Evolutionary conservation across 2,888 invertebrate genomes (phyloP).

Genomic region (Tenthredo distinguenda): DNA sequence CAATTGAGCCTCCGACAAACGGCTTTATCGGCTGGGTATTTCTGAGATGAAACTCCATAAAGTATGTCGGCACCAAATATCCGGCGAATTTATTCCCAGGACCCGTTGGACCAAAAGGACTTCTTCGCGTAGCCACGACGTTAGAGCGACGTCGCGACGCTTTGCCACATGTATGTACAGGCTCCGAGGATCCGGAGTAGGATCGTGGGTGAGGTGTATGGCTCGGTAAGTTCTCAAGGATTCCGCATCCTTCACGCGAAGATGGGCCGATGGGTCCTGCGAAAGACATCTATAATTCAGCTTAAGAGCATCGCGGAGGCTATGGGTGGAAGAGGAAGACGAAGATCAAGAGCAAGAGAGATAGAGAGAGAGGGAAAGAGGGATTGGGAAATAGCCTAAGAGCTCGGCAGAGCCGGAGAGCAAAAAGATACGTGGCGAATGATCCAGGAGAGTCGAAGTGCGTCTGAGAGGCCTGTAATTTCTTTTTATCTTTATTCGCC

Average conservation of each 20-base stretch:
- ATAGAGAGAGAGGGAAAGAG: conserved; percentile 44
- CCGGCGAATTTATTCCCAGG: conserved; percentile 43
- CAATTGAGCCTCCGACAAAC: conserved; percentile 52
- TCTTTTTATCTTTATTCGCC: conserved; percentile 68
- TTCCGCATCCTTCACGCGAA: conserved; percentile 51
- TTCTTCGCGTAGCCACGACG: neutral
- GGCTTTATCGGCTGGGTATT: conserved; percentile 48
- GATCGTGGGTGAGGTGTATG: neutral
- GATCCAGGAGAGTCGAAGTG: conserved; percentile 58
- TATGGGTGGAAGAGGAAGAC: neutral
- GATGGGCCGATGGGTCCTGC: conserved; percentile 57
- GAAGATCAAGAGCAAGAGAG: neutral
- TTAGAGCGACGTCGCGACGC: neutral
- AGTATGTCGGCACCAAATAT: conserved; percentile 51
- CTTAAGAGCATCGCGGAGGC: conserved; percentile 55
- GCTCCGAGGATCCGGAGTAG: neutral
- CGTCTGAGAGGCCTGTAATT: conserved; percentile 69
- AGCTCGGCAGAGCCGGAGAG: conserved; percentile 52
- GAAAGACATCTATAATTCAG: conserved; percentile 66
- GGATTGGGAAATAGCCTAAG: conserved; percentile 62
- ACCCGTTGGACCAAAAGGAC: conserved; percentile 20
- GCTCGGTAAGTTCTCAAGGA: conserved; percentile 56
- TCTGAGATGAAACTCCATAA: conserved; percentile 51
- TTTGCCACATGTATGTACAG: conserved; percentile 39
- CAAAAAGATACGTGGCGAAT: conserved; percentile 53